Base-by-base conservation (phyloP, 2,797 vertebrate genomes). In the Phataginus tricuspis region DNA sequence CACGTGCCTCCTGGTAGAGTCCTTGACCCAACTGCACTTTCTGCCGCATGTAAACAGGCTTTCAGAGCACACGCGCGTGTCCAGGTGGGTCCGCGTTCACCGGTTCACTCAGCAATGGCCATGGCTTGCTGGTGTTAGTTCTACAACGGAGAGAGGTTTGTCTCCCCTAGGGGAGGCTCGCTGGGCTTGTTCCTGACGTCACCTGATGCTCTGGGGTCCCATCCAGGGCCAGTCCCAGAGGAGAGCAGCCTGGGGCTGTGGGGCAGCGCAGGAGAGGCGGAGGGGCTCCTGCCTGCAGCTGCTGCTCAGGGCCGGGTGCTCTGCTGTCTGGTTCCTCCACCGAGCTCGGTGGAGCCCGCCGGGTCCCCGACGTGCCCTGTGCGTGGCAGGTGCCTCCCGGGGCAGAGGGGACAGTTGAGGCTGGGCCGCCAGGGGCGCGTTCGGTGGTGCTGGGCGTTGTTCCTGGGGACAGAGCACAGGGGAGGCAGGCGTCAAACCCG, bases 381-480 rank as follows among this genome's bases (percentile, higher is more conserved):
- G 42, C 42, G 42, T 8, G 10, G 42, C 1, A 45, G 42, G 12
- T 45, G 51, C 51, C 77, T 95, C 86, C 34, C 39, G 55, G 85
- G 0, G 2, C 95, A 94, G 74, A 88, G 37, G 0, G 66, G 49
- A 53, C 96, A 21, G 49, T 25, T 15, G 85, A 96, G 59, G 37
- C 89, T 1, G 2, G 74, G 66, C 23, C 64, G 84, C 96, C 95
- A 93, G 1, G 51, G 39, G 31, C 94, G 77, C 0, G 31, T 7
- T 13, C 29, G 72, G 23, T 51, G 78, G 45, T 23, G 69, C 59
- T 82, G 75, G 51, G 39, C 2, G 0, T 51, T 9, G 31, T 21
- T 92, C 92, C 97, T 98, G 82, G 5, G 39, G 71, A 96, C 37
- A 95, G 88, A 96, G 75, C 66, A 79, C 74, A 57, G 6, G 23